A percentile compares a stretch with the other conserved stretches of the same genome.
Conservation (phyloP, 2,888 invertebrate genomes). For the Drosophila silvestris region DNA sequence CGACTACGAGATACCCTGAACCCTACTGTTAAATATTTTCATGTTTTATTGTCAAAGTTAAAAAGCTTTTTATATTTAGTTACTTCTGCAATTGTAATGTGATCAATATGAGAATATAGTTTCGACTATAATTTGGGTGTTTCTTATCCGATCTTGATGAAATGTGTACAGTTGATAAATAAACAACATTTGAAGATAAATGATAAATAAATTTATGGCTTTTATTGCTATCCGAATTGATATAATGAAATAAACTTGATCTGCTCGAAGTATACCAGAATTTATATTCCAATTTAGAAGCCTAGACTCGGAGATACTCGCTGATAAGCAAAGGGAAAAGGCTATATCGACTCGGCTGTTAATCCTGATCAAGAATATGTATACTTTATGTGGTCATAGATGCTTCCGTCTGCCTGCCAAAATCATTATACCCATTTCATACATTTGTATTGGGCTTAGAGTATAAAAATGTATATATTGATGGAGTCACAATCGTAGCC, state of each 20-base stretch:
- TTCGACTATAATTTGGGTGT: not conserved
- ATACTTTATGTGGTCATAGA: not conserved
- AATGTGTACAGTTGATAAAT: not conserved
- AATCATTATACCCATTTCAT: not conserved
- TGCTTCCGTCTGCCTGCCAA: not conserved
- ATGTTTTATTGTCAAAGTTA: not conserved
- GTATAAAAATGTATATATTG: not conserved
- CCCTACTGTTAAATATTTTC: not conserved
- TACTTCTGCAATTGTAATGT: not conserved
- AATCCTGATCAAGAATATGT: not conserved
- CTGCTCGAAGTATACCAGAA: not conserved
- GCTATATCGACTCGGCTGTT: not conserved
- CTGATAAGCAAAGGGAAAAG: not conserved
- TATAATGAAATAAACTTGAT: not conserved
- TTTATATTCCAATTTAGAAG: not conserved
- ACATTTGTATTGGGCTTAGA: not conserved
- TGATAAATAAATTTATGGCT: not conserved
- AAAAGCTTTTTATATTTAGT: not conserved
- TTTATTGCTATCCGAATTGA: not conserved
- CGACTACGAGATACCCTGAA: not conserved
- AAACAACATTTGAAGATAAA: not conserved
- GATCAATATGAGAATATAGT: not conserved
- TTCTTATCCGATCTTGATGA: not conserved
- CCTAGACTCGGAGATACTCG: not conserved
- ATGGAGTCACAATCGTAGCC: not conserved